These are phyloP conservation scores for Gracilinanus agilis DNA, from an alignment of 2,113 vertebrate genomes.

Conservation along the genomic window DNA sequence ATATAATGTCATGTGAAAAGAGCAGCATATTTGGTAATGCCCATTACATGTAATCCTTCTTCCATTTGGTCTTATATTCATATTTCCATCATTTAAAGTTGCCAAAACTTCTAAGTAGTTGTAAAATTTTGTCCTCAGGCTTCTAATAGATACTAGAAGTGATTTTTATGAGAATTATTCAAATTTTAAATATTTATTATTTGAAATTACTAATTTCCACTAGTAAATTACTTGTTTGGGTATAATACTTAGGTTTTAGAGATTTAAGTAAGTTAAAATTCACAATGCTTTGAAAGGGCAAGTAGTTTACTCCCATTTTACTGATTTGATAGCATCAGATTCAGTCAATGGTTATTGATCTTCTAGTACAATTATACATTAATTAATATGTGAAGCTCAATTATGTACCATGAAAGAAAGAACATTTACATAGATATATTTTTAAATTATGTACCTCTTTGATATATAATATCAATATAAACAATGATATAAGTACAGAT, in stretches of 20 bases:
- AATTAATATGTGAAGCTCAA: slow-evolving; percentile 57
- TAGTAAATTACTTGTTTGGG: slow-evolving; percentile 42
- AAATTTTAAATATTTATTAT: slow-evolving; percentile 4
- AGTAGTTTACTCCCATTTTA: slow-evolving; percentile 55
- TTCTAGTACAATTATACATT: slow-evolving; percentile 46
- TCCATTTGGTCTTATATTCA: background rate
- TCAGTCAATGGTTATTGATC: slow-evolving; percentile 69
- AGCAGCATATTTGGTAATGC: background rate
- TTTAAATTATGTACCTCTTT: slow-evolving; percentile 34
- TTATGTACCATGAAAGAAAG: slow-evolving; percentile 68
- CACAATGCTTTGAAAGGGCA: slow-evolving; percentile 44
- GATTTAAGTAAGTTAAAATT: slow-evolving; percentile 52
- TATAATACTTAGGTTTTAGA: background rate
- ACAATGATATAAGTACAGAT: background rate
- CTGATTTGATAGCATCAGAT: slow-evolving; percentile 15
- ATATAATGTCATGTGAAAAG: background rate
- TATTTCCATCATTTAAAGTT: background rate
- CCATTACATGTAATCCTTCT: background rate
- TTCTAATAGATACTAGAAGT: background rate
- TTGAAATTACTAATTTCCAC: slow-evolving; percentile 48
- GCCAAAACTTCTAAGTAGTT: background rate
- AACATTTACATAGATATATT: slow-evolving; percentile 26
- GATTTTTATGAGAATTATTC: background rate
- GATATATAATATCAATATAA: slow-evolving; percentile 12
- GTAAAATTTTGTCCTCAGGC: background rate